A percentile compares a stretch with the other conserved stretches of the same genome.
Evolutionary conservation across 2,888 invertebrate genomes (phyloP).

Genomic region (Habroteleia sp.): DNA sequence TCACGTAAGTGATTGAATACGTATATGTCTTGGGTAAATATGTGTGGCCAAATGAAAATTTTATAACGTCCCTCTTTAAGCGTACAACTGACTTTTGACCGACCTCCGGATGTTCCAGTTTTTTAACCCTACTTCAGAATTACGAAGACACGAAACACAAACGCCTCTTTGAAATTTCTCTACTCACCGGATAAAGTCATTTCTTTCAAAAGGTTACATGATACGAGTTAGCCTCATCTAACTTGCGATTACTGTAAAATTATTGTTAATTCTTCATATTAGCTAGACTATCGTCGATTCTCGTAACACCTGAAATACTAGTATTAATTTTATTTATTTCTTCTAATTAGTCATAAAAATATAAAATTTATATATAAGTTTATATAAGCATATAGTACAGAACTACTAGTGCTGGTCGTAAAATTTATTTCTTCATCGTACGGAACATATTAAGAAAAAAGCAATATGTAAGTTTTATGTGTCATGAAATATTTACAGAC

Average conservation of each 20-base stretch:
- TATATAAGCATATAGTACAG: too few relatives aligned
- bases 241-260: background rate
- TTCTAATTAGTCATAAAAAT: background rate
- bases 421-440: slow-evolving; percentile 2
- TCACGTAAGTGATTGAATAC: too few relatives aligned
- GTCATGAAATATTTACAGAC: slow-evolving; percentile 7
- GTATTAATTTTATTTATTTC: too few relatives aligned
- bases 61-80: slow-evolving; percentile 16
- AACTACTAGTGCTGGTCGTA: background rate
- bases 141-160: slow-evolving; percentile 32
- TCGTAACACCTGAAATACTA: too few relatives aligned
- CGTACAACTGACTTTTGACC: slow-evolving; percentile 27
- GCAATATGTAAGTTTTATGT: slow-evolving; percentile 8
- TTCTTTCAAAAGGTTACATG: slow-evolving; percentile 11
- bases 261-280: background rate
- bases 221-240: background rate
- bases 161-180: slow-evolving; percentile 32
- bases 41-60: slow-evolving; percentile 10
- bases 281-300: too few relatives aligned
- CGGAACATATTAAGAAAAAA: slow-evolving; percentile 3
- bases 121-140: slow-evolving; percentile 39
- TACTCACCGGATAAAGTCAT: slow-evolving; percentile 23
- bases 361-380: too few relatives aligned
- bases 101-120: slow-evolving; percentile 36
- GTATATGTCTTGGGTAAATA: slow-evolving; percentile 1